These are phyloP conservation scores for Listronotus bonariensis DNA, from an alignment of 1,140 invertebrate species.

Conservation along the genomic window DNA sequence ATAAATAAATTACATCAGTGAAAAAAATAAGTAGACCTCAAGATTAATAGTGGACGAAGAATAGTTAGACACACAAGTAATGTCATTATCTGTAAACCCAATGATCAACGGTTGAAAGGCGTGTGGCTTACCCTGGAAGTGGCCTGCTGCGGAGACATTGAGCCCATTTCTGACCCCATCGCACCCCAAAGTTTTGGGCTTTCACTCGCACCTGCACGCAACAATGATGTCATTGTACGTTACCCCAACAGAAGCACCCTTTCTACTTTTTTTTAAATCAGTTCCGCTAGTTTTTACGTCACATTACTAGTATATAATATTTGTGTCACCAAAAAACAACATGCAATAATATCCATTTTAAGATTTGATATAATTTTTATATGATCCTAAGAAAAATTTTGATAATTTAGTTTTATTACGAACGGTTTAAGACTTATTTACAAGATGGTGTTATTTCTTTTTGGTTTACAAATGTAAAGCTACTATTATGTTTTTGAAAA, in stretches of 20 bases:
- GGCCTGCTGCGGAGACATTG: constrained; percentile 58
- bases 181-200: constrained; percentile 59
- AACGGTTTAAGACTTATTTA: no score
- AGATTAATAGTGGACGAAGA: no score
- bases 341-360: no score
- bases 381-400: no score
- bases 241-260: constrained; percentile 51
- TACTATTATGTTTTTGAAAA: no score
- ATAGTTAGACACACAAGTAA: neutral
- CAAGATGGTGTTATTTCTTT: no score
- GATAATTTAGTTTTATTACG: no score
- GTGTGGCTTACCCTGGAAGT: constrained; percentile 67
- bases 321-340: no score
- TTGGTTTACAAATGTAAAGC: no score
- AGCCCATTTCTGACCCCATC: constrained; percentile 58
- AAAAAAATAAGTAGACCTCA: constrained; percentile 14
- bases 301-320: no score
- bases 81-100: constrained; percentile 5
- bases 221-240: constrained; percentile 56
- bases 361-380: no score
- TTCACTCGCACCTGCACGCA: constrained; percentile 58
- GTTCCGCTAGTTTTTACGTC: no score
- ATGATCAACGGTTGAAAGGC: constrained; percentile 28
- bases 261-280: constrained; percentile 30
- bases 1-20: neutral